These are phyloP conservation scores for Helicoverpa assulta DNA, from an alignment of 2,888 invertebrate genomes.

Conservation along the genomic window DNA sequence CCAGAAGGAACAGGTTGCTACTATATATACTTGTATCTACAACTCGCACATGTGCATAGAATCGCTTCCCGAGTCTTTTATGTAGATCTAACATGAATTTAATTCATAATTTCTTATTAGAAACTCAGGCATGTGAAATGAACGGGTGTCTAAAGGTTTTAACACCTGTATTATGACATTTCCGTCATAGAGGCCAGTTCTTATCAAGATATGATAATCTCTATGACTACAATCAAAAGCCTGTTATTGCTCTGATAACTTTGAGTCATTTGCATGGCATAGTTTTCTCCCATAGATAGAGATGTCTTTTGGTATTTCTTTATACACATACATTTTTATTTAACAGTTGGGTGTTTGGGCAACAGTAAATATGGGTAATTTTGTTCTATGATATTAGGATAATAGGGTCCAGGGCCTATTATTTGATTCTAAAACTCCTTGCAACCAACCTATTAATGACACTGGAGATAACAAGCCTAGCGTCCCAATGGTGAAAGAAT, in stretches of 20 bases:
- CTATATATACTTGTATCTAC: neutral
- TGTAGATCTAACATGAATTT: slow-evolving; percentile 12
- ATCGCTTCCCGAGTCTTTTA: neutral
- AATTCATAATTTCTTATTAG: slow-evolving; percentile 19
- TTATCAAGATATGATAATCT: slow-evolving; percentile 15
- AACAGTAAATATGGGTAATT: too few species aligned
- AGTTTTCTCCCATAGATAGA: neutral
- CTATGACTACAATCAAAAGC: neutral
- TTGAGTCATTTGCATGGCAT: neutral
- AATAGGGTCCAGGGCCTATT: too few species aligned
- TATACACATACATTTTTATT: too few species aligned
- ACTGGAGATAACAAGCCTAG: too few species aligned
- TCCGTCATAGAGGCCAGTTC: neutral
- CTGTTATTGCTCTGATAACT: neutral
- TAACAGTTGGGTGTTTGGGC: too few species aligned
- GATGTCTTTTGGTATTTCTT: neutral
- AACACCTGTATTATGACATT: neutral
- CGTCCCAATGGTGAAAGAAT: too few species aligned
- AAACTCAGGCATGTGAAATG: neutral
- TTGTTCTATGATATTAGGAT: too few species aligned
- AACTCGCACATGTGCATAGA: neutral
- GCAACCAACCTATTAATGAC: too few species aligned
- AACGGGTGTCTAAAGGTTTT: neutral
- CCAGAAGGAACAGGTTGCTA: slow-evolving; percentile 33
- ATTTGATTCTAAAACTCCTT: too few species aligned